Base-by-base conservation (phyloP, 2,888 invertebrate genomes). In the Stenurella melanura region DNA sequence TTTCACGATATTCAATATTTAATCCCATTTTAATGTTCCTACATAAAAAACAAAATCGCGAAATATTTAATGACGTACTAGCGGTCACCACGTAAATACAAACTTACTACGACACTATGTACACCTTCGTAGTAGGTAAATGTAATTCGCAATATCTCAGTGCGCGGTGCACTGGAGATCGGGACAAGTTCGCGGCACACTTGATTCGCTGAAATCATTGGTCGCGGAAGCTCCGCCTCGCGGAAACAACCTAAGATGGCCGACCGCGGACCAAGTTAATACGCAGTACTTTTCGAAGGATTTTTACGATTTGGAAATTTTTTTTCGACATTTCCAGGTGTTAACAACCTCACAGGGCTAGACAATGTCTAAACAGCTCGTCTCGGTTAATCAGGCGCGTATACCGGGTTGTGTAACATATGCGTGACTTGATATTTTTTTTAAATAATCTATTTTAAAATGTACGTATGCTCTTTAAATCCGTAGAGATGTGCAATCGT, bases 211-310 rank as follows among this genome's bases (percentile, higher is more conserved):
- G 74, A 77, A 79, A 76, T 82, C 80, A 83, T 83, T 83, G 84
- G 83, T 73, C 77, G 82, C 76, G 73, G 76, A 78, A 73, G 74
- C 83, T 83, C 84, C 84, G 84, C 84, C 84, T 82, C 79, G 80
- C 83, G 83, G 79, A 80, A 69, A 63, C 30, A 50, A 73, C 60
- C 70, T 75, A 73, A 67, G 60, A 73, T 67, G 67, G 67, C 67
- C 67, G 67, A 67, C 67, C 67, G 67, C 54, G 67, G 67, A 54
- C 60, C 30, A 68, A 56, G 58, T 42, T 77, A 58, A 68, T 69
- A 71, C 74, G 77, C 75, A 67, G 58, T 61, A 58, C 61, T 69
- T 70, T 75, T 63, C 63, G 70, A 18, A 42, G 50, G n/a, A 50
- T 64, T 70, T 69, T 42, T 56, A 26, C 63, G 72, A 63, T 50